Conservation (phyloP, 2,888 invertebrate species). For the Galeruca laticollis region DNA sequence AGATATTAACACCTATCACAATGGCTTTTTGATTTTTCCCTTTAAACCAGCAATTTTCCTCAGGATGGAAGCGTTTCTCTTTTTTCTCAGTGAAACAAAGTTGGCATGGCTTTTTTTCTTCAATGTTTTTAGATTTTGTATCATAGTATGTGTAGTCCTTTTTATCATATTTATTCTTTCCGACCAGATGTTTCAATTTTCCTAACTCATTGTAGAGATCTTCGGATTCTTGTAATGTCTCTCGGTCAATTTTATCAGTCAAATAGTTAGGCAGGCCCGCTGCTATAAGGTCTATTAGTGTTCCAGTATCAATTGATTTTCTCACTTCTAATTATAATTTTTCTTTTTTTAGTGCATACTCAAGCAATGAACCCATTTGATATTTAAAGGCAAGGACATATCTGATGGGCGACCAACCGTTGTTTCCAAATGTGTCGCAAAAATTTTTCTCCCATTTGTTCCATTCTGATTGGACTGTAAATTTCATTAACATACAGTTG, state of each 20-base stretch:
- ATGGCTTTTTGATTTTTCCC: neutral
- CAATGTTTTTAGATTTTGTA: neutral
- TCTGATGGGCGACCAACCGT: too few relatives aligned
- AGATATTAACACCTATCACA: neutral
- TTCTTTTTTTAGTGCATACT: neutral
- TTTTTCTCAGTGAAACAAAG: neutral
- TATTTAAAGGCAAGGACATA: too few relatives aligned
- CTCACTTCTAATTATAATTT: constrained; percentile 1
- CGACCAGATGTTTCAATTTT: too few relatives aligned
- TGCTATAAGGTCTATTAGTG: constrained; percentile 9
- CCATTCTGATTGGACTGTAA: neutral
- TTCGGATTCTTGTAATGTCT: neutral
- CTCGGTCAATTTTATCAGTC: constrained; percentile 8
- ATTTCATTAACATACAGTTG: neutral
- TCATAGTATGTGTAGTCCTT: too few relatives aligned
- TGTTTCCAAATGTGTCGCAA: constrained; percentile 2
- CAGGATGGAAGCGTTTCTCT: neutral
- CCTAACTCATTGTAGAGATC: neutral
- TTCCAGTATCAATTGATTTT: constrained; percentile 10
- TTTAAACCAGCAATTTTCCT: neutral
- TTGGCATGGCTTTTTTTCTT: neutral
- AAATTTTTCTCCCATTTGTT: neutral
- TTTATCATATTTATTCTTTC: too few relatives aligned
- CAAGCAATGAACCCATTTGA: neutral
- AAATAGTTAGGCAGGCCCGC: constrained; percentile 5